phyloP scores from a whole-genome alignment of 1,140 invertebrate genomes.

The Zaprionus africanus region DNA sequence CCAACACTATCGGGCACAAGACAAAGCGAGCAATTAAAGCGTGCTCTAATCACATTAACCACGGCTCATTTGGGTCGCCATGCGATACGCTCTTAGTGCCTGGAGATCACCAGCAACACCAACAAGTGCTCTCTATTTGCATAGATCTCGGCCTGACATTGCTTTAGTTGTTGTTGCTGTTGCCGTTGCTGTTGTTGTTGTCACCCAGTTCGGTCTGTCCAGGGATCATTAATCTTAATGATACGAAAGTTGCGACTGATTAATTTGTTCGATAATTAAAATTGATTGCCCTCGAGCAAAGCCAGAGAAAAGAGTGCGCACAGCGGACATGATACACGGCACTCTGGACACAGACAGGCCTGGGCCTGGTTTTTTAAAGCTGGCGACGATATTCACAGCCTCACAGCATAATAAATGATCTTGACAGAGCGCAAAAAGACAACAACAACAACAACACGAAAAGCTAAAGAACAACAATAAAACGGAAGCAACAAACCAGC shows the following conservation, averaged over 20 bases:
- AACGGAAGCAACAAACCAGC: conserved; percentile 59
- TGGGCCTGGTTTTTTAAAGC: background rate
- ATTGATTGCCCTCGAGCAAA: conserved; percentile 62
- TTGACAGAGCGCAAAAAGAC: conserved; percentile 38
- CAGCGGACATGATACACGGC: conserved; percentile 12
- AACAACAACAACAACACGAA: conserved; percentile 12
- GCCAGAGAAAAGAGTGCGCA: conserved; percentile 35
- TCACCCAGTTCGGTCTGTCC: conserved; percentile 60
- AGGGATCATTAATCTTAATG: conserved; percentile 80
- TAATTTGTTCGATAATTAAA: conserved; percentile 82
- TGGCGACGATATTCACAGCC: conserved; percentile 48
- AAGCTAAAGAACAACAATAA: conserved; percentile 35
- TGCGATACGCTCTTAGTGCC: conserved; percentile 64
- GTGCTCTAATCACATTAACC: conserved; percentile 71
- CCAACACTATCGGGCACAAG: conserved; percentile 56
- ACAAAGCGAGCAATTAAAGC: conserved; percentile 73
- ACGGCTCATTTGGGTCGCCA: conserved; percentile 71
- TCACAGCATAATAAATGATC: conserved; percentile 59
- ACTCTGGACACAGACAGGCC: background rate
- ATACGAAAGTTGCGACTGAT: conserved; percentile 79
- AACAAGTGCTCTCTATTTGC: conserved; percentile 6
- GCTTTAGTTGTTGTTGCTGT: conserved; percentile 20
- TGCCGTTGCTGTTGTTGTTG: conserved; percentile 34
- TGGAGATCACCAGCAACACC: conserved; percentile 47
- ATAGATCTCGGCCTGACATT: conserved; percentile 6